phyloP scores from a whole-genome alignment of 2,113 vertebrate genomes.

The rat (Rattus norvegicus) region GRCr8 NC_086022.1:85688001-85688500 shows the following conservation, averaged over 20 bases:
- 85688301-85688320: neutral
- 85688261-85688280: neutral
- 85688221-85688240: neutral
- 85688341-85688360: neutral
- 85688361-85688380: neutral
- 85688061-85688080: neutral
- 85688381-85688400: neutral
- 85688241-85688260: neutral
- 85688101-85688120: neutral
- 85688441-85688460: neutral
- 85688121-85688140: neutral
- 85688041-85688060: too few relatives aligned
- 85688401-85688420: neutral
- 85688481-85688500: neutral
- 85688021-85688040: fast-evolving
- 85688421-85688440: neutral
- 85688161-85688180: neutral
- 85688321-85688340: neutral
- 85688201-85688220: neutral
- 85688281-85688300: neutral
- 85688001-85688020: neutral
- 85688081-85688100: neutral
- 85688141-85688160: neutral
- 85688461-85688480: neutral
- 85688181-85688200: neutral